Conservation (phyloP, 2,797 vertebrate genomes). For the Acrocephalus scirpaceus region DNA sequence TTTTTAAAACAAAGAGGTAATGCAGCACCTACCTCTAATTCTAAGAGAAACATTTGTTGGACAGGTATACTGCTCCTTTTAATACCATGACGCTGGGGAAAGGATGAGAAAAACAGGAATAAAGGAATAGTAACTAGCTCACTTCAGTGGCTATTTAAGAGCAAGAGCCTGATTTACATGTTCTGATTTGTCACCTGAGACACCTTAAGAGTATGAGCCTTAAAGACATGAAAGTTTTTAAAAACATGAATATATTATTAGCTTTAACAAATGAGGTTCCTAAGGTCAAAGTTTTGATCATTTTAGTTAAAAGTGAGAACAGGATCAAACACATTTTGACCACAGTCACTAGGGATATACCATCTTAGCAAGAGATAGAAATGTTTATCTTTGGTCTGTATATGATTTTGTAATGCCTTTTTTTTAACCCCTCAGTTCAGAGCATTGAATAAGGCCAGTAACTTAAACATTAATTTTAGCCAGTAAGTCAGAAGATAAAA, state of each 20-base stretch:
- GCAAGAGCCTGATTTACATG: background rate
- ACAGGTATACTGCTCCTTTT: background rate
- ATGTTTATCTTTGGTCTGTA: background rate
- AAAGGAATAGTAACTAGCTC: background rate
- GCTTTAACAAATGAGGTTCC: background rate
- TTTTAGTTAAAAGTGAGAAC: background rate
- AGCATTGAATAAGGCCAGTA: background rate
- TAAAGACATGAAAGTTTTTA: background rate
- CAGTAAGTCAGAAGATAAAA: background rate
- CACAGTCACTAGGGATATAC: too few relatives aligned
- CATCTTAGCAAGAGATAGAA: background rate
- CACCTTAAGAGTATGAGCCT: background rate
- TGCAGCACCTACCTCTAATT: background rate
- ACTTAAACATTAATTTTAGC: background rate
- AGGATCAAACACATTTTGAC: background rate
- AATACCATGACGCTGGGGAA: too few relatives aligned
- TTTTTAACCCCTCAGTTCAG: background rate
- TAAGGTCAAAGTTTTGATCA: background rate
- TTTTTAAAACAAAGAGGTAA: background rate
- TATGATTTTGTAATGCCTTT: background rate
- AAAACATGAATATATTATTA: background rate
- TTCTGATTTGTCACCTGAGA: background rate
- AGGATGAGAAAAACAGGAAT: background rate
- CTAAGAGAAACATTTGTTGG: background rate
- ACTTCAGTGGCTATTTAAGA: background rate